Percentiles rank a stretch among this genome's conserved stretches.
Evolutionary conservation across 2,113 vertebrate species (phyloP).

Genomic region (Oncorhynchus tshawytscha): DNA sequence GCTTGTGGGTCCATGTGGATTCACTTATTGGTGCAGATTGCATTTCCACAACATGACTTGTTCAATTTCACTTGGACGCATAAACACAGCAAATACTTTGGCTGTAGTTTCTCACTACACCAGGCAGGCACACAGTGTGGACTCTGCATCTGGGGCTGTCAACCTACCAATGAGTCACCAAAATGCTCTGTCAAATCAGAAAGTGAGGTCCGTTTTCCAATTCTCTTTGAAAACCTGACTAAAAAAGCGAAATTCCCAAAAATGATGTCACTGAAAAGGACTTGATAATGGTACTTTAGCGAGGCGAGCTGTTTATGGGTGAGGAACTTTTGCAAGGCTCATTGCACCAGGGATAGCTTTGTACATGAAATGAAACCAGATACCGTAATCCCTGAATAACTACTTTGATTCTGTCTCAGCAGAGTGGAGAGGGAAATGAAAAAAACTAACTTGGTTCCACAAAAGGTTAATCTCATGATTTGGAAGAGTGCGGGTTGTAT

Average conservation of each 20-base stretch:
- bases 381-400: conserved; percentile 42
- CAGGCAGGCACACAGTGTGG: conserved; percentile 12
- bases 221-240: conserved; percentile 17
- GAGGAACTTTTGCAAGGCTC: conserved; percentile 47
- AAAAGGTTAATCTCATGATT: conserved; percentile 58
- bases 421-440: background rate
- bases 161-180: conserved; percentile 30
- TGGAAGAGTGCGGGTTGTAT: conserved; percentile 37
- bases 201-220: conserved; percentile 31
- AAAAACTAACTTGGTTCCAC: conserved; percentile 33
- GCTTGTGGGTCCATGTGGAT: conserved; percentile 49
- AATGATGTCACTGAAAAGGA: conserved; percentile 35
- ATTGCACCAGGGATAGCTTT: conserved; percentile 52
- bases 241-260: conserved; percentile 17
- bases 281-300: conserved; percentile 33
- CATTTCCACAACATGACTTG: conserved; percentile 52
- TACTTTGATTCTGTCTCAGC: conserved; percentile 62
- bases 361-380: conserved; percentile 68
- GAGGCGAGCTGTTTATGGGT: conserved; percentile 38
- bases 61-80: conserved; percentile 42
- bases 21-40: conserved; percentile 53
- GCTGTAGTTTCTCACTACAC: conserved; percentile 29
- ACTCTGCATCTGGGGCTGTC: conserved; percentile 39
- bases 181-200: conserved; percentile 36
- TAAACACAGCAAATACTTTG: conserved; percentile 52